Conservation (phyloP, 2,888 invertebrate genomes). For the Lobophora halterata region DNA sequence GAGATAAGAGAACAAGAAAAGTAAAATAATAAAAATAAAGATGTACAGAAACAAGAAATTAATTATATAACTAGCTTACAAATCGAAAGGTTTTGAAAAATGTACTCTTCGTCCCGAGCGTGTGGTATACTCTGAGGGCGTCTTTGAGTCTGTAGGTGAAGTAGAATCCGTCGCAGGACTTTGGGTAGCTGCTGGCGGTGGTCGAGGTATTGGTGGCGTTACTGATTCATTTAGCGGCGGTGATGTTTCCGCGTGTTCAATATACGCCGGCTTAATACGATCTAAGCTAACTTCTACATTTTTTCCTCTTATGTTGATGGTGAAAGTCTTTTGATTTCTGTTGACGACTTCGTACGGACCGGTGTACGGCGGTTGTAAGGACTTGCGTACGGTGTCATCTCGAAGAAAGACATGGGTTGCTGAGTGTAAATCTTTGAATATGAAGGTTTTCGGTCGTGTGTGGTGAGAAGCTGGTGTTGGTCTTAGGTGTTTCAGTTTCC, state of each 20-base stretch:
- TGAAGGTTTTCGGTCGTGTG: background rate
- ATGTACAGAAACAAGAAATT: no score
- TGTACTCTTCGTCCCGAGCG: background rate
- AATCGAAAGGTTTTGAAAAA: no score
- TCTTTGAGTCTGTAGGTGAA: background rate
- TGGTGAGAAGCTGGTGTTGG: conserved; percentile 7
- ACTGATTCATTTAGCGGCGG: background rate
- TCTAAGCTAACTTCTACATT: conserved; percentile 16
- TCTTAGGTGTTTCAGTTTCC: background rate
- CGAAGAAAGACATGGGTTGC: conserved; percentile 17
- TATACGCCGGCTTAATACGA: conserved; percentile 32
- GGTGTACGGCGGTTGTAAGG: conserved; percentile 19
- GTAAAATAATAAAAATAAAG: no score
- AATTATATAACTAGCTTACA: no score
- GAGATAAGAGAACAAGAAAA: no score
- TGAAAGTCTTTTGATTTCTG: background rate
- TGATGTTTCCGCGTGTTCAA: background rate
- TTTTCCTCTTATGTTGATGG: background rate
- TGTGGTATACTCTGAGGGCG: background rate
- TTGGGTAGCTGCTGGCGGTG: no score
- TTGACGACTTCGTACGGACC: conserved; percentile 14
- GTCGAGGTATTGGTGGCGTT: no score
- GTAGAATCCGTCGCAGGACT: no score
- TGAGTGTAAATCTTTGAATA: conserved; percentile 1
- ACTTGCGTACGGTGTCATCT: conserved; percentile 15